A percentile compares a stretch with the other conserved stretches of the same genome.
Evolutionary conservation across 1,140 invertebrate genomes (phyloP).

Genomic region (Cheumatopsyche charites): DNA sequence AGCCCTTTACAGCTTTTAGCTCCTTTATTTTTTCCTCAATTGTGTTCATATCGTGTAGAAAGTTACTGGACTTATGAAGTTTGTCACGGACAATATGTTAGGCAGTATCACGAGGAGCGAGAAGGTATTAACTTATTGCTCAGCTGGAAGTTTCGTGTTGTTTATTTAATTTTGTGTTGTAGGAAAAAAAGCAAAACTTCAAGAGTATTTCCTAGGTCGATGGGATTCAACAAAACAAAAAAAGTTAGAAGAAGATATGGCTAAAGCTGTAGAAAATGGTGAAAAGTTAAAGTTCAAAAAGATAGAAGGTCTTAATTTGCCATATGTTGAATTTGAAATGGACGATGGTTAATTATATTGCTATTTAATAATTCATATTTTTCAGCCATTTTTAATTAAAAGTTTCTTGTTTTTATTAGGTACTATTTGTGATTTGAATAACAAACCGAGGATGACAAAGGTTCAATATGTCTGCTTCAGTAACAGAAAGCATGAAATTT

Average conservation of each 20-base stretch:
- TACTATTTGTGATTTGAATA: slow-evolving; percentile 90
- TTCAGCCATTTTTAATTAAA: slow-evolving; percentile 58
- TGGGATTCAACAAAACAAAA: slow-evolving; percentile 70
- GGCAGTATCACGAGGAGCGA: slow-evolving; percentile 95
- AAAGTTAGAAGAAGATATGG: slow-evolving; percentile 60
- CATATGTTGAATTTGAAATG: slow-evolving; percentile 82
- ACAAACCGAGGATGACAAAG: slow-evolving; percentile 77
- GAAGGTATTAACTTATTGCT: slow-evolving; percentile 64
- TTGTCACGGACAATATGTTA: slow-evolving; percentile 88
- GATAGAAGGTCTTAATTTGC: slow-evolving; percentile 85
- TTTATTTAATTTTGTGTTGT: slow-evolving; percentile 45
- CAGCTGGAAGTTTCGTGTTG: not conserved
- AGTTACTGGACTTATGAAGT: slow-evolving; percentile 98
- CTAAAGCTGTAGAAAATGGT: slow-evolving; percentile 58
- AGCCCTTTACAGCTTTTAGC: slow-evolving; percentile 78
- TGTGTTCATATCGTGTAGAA: slow-evolving; percentile 88
- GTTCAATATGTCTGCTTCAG: slow-evolving; percentile 86
- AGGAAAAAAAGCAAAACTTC: slow-evolving; percentile 77
- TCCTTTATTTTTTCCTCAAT: slow-evolving; percentile 74
- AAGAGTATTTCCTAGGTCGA: slow-evolving; percentile 82
- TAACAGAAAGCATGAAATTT: slow-evolving; percentile 89
- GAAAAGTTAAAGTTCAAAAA: slow-evolving; percentile 68
- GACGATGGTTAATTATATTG: slow-evolving; percentile 63
- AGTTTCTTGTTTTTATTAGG: slow-evolving; percentile 56
- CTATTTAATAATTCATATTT: not conserved